Evolutionary conservation across 1,140 invertebrate genomes (phyloP), one percentile per base, ranked within the genome.

Genomic region (Magallana ariakensis): DNA sequence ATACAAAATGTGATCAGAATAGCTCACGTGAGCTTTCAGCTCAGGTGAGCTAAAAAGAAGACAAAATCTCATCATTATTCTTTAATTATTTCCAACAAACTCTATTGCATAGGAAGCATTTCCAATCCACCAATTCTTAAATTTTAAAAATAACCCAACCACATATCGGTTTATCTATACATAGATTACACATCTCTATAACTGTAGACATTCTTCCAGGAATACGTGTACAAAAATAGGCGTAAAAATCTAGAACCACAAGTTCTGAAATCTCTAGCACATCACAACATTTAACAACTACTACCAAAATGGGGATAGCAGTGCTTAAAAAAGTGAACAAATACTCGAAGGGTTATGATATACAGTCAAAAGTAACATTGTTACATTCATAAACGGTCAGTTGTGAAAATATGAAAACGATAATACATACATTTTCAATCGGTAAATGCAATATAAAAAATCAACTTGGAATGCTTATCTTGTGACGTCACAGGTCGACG

Each of bases 81-180:
- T 26, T 70, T 70, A 33, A 33, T 33, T 75, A 75, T 75, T 75
- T 75, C 66, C 22, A 19, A 75, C 22, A 19, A 75, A 22, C 11
- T 26, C 66, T 75, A 19, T 75, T 75, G 66, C 66, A 75, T 75
- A 75, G 66, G 66, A 26, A 75, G 22, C 66, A 75, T 75, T 60
- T 75, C 66, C 19, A 75, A 26, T 75, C 13, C 22, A 26, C 33
- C 66, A 75, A 75, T 26, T 46, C 33, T 46, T 46, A 46, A 46
- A 0, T 46, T 5, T 46, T 13, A 11, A 75, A 75, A 75, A 75
- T 13, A 22, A 75, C 66, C 11, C 8, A 75, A 75, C 66, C 22
- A 13, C 4, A 19, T 9, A 66, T 10, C 9, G n/a, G 15, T n/a
- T 13, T 26, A 75, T 75, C 66, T 62, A 62, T 16, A 46, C 33